phyloP scores from a whole-genome alignment of 1,140 invertebrate genomes.

The Araneus ventricosus region DNA sequence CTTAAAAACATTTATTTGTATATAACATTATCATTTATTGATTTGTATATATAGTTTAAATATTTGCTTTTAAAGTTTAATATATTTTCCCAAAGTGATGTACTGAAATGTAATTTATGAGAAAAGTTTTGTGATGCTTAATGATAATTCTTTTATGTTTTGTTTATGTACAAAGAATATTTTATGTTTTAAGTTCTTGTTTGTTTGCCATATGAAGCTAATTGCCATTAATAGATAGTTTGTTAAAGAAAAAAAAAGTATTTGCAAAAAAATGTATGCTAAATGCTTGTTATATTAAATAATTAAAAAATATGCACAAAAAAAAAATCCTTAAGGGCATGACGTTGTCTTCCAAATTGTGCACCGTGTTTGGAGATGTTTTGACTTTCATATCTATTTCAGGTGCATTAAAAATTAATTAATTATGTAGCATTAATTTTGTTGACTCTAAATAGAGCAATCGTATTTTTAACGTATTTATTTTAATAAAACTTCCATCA shows the following conservation, averaged over 20 bases:
- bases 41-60: conserved; percentile 26
- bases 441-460: too few species aligned
- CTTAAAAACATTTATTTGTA: conserved; percentile 30
- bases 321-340: too few species aligned
- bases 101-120: conserved; percentile 72
- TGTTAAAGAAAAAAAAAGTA: not conserved
- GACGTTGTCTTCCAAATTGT: not conserved
- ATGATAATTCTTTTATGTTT: conserved; percentile 34
- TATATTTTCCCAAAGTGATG: conserved; percentile 60
- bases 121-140: conserved; percentile 44
- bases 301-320: not conserved
- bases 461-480: too few species aligned
- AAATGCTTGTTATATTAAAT: not conserved
- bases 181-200: conserved; percentile 41
- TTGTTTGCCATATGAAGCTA: not conserved
- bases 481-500: too few species aligned
- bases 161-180: conserved; percentile 54
- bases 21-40: conserved; percentile 51
- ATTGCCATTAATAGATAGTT: not conserved
- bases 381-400: too few species aligned
- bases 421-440: too few species aligned
- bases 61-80: conserved; percentile 54
- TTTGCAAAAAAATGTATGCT: not conserved
- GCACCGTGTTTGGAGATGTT: too few species aligned
- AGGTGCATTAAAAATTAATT: too few species aligned